Base-by-base conservation (phyloP, 2,113 vertebrate species). In the Erythrocebus patas region DNA sequence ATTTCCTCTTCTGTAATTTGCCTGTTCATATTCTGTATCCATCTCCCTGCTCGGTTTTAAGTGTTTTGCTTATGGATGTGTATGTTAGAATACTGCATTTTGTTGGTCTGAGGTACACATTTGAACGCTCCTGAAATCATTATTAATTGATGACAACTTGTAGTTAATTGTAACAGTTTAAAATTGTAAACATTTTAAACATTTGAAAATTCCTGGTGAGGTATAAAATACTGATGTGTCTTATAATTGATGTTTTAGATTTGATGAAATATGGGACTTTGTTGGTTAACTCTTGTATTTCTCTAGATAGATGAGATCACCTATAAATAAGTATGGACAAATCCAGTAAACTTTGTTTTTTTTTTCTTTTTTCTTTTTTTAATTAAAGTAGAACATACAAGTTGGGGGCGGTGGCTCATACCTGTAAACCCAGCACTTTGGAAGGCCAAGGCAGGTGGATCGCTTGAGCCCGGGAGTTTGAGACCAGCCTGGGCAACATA, bases 251-350 rank as follows among this genome's bases (percentile, higher is more conserved):
- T 91, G 27, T 70, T 94, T 92, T 85, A 70, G 55, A 59, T 68
- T 68, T 96, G 84, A 86, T 86, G n/a, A 92, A 85, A 48, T 89
- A 83, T 6, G 17, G 23, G 23, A 50, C 68, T 92, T 95, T 79
- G 14, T 90, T 92, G 23, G 43, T 91, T 89, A 61, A 52, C 61
- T 50, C 57, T 50, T 52, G 13, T 84, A 8, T 82, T 90, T 97
- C 81, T 87, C n/a, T 17, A 83, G 66, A 35, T 78, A 90, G 50
- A 79, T 92, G 50, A 95, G 73, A 50, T 73, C 48, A 61, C 35
- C 14, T 48, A 45, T 57, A 52, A 50, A 61, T 89, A 88, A 86
- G 23, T 78, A 43, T 81, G 40, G 83, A 43, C 23, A 84, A 89
- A 94, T 20, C 8, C 30, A 92, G 55, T 82, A 92, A 94, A 45